These are phyloP conservation scores for Myocastor coypus DNA, from an alignment of 2,113 vertebrate genomes.

Conservation along the genomic window DNA sequence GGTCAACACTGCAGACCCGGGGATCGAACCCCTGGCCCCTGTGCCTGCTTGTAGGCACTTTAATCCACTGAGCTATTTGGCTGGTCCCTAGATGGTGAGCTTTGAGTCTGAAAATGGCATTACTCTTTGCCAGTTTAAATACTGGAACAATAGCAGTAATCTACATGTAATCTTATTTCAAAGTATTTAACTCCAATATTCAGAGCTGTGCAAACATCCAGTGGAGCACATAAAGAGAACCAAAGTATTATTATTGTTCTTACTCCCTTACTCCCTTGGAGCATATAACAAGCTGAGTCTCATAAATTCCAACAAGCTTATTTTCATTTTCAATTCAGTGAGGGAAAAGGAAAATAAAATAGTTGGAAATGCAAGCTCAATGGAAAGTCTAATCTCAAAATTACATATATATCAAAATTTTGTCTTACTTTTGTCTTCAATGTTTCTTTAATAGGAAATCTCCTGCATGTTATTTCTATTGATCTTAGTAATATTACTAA, in stretches of 20 bases:
- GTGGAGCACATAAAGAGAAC: neutral
- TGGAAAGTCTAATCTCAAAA: neutral
- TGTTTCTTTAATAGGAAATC: neutral
- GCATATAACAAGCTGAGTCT: neutral
- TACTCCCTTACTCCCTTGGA: neutral
- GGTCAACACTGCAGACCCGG: no score
- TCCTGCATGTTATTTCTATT: neutral
- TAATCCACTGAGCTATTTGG: no score
- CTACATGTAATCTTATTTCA: slow-evolving; percentile 11
- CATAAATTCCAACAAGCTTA: neutral
- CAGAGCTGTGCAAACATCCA: neutral
- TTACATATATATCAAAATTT: slow-evolving; percentile 9
- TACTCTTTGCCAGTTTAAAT: slow-evolving; percentile 25
- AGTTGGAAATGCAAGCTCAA: neutral
- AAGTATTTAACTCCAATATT: slow-evolving; percentile 48
- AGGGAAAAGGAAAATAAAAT: neutral
- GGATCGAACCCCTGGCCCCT: no score
- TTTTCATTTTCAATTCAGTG: neutral
- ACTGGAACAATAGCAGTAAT: neutral
- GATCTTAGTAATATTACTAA: neutral
- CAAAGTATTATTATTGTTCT: neutral
- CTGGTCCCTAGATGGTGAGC: neutral
- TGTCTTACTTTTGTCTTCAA: no score
- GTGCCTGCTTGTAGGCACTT: no score
- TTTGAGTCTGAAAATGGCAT: neutral